phyloP scores from a whole-genome alignment of 2,797 vertebrate genomes.

The Clarias pachynema region DNA sequence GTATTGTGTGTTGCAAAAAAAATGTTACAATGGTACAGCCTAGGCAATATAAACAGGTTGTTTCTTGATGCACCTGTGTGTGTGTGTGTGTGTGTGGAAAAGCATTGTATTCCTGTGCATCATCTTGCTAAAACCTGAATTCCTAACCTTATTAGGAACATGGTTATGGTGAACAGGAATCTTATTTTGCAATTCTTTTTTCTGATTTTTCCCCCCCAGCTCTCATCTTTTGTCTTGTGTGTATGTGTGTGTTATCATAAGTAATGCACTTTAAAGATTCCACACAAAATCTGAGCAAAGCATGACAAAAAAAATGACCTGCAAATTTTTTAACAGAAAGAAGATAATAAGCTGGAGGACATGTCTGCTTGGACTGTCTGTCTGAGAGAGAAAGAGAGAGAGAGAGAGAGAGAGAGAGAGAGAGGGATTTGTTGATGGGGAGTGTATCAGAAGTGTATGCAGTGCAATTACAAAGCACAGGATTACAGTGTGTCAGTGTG shows the following conservation, averaged over 20 bases:
- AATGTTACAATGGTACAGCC: too few species aligned
- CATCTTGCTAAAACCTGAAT: not conserved
- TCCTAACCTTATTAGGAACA: not conserved
- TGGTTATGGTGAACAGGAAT: not conserved
- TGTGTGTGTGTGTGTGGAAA: not conserved
- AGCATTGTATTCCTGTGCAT: not conserved
- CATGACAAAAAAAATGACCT: not conserved
- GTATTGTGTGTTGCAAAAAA: not conserved
- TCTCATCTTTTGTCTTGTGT: not conserved
- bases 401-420: not conserved
- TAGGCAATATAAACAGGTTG: too few species aligned
- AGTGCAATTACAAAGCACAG: not conserved
- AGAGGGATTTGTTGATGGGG: not conserved
- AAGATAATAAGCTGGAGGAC: not conserved
- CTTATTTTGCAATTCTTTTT: too few species aligned
- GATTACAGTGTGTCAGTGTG: slow-evolving; percentile 10
- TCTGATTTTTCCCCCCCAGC: not conserved
- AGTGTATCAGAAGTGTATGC: not conserved
- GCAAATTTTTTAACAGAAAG: not conserved
- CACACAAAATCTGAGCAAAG: not conserved
- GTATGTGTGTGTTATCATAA: not conserved
- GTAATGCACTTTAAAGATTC: not conserved
- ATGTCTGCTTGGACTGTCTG: not conserved
- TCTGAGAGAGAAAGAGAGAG: not conserved
- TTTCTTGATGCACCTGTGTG: not conserved